Percentiles rank a stretch among this genome's conserved stretches.
Evolutionary conservation across 2,113 vertebrate genomes (phyloP).

Genomic region (Parus major): DNA sequence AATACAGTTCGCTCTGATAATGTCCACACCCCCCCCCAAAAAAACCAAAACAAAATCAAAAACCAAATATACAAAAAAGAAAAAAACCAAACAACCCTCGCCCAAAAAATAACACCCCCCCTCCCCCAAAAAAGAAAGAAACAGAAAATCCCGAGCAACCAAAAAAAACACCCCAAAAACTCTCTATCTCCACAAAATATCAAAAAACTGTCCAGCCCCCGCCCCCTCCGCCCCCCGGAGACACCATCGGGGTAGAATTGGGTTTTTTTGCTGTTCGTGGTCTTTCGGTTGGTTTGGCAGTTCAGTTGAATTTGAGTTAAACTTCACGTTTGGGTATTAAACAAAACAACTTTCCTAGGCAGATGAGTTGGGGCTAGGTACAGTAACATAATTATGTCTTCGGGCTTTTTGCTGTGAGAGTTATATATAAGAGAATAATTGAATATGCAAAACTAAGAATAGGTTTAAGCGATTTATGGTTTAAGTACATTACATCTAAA

Average conservation of each 20-base stretch:
- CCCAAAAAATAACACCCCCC: too few relatives aligned
- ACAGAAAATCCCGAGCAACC: too few relatives aligned
- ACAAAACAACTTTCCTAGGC: not conserved
- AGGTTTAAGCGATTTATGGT: conserved; percentile 39
- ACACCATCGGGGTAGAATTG: not conserved
- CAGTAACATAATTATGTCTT: not conserved
- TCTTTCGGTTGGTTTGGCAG: not conserved
- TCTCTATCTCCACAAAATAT: not conserved
- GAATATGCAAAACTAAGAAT: conserved; percentile 55
- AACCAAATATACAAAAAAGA: not conserved
- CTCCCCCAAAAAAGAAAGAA: too few relatives aligned
- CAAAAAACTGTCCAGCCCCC: not conserved
- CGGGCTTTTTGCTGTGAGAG: not conserved
- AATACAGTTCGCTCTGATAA: not conserved
- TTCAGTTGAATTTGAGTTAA: not conserved
- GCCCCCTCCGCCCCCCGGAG: not conserved
- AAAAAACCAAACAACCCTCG: too few relatives aligned
- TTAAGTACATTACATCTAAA: conserved; percentile 49
- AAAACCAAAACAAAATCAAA: too few relatives aligned
- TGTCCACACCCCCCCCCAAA: fast-evolving
- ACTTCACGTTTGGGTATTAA: not conserved
- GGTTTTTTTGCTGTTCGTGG: not conserved
- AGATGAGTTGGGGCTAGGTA: not conserved
- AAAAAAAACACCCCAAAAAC: not conserved
- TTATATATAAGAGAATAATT: conserved; percentile 39